Percentiles rank a stretch among this genome's conserved stretches.
Conservation (phyloP, 1,140 invertebrate genomes). For the Maconellicoccus hirsutus region DNA sequence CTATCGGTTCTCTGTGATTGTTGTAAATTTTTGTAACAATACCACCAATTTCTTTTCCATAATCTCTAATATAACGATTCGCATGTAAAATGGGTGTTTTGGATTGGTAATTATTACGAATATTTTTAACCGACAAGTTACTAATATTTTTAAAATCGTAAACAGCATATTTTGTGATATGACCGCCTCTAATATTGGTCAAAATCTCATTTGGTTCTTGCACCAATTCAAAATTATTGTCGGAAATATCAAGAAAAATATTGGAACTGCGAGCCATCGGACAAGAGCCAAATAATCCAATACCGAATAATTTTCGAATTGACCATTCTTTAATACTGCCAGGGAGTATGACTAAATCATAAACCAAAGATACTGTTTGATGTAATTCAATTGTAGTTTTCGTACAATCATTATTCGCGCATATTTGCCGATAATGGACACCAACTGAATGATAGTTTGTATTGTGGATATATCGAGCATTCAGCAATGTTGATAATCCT, state of each 20-base stretch:
- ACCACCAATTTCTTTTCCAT: conserved; percentile 46
- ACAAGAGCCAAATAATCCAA: conserved; percentile 63
- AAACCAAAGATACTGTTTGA: conserved; percentile 74
- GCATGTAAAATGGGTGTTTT: conserved; percentile 58
- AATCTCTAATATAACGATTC: conserved; percentile 61
- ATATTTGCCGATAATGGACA: conserved; percentile 70
- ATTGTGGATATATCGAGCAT: conserved; percentile 81
- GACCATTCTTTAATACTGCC: conserved; percentile 54
- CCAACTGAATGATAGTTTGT: conserved; percentile 86
- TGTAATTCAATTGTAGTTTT: conserved; percentile 58
- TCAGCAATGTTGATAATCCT: conserved; percentile 77
- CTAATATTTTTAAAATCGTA: conserved; percentile 48
- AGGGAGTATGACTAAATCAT: conserved; percentile 58
- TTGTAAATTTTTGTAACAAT: conserved; percentile 71
- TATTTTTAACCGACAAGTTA: conserved; percentile 35
- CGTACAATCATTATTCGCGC: conserved; percentile 49
- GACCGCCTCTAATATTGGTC: conserved; percentile 41
- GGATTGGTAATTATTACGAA: conserved; percentile 56
- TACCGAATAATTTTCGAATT: conserved; percentile 71
- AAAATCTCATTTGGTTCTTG: conserved; percentile 17
- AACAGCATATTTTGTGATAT: conserved; percentile 48
- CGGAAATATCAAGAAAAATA: conserved; percentile 72
- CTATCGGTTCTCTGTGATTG: conserved; percentile 54
- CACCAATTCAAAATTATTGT: conserved; percentile 36
- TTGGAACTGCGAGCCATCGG: conserved; percentile 62